Evolutionary conservation across 1,140 invertebrate species (phyloP).

Genomic region (Euura lappo): DNA sequence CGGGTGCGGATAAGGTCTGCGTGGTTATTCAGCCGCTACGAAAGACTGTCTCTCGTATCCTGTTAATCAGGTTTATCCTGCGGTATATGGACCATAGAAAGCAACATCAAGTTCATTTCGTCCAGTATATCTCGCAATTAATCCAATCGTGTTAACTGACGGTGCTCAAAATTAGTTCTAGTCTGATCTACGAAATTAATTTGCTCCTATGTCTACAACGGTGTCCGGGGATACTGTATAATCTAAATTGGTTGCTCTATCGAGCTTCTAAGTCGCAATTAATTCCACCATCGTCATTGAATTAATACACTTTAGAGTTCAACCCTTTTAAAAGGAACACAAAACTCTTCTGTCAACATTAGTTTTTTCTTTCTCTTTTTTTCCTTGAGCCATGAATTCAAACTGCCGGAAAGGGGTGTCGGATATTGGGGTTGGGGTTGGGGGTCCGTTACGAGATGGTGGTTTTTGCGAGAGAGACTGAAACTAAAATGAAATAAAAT

Average conservation of each 20-base stretch:
- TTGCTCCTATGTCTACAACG: neutral
- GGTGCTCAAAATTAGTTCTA: neutral
- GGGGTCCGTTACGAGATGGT: too few relatives aligned
- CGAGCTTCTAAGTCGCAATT: neutral
- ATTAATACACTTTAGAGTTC: too few relatives aligned
- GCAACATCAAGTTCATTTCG: neutral
- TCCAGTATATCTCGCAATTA: neutral
- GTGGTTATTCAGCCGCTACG: too few relatives aligned
- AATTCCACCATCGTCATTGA: too few relatives aligned
- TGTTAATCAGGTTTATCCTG: constrained; percentile 3
- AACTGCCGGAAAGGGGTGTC: neutral
- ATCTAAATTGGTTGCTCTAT: constrained; percentile 5
- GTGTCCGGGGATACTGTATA: neutral
- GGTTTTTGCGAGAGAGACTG: too few relatives aligned
- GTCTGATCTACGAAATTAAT: neutral
- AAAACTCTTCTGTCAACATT: too few relatives aligned
- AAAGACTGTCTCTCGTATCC: neutral
- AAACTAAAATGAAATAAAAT: too few relatives aligned
- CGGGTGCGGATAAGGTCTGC: too few relatives aligned
- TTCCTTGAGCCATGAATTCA: neutral
- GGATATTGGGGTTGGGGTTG: neutral
- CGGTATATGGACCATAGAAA: neutral
- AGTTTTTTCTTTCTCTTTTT: neutral
- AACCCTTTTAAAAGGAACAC: too few relatives aligned
- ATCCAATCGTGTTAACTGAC: too few relatives aligned